phyloP scores from a whole-genome alignment of 2,113 vertebrate species.

The Paradisaea rubra region DNA sequence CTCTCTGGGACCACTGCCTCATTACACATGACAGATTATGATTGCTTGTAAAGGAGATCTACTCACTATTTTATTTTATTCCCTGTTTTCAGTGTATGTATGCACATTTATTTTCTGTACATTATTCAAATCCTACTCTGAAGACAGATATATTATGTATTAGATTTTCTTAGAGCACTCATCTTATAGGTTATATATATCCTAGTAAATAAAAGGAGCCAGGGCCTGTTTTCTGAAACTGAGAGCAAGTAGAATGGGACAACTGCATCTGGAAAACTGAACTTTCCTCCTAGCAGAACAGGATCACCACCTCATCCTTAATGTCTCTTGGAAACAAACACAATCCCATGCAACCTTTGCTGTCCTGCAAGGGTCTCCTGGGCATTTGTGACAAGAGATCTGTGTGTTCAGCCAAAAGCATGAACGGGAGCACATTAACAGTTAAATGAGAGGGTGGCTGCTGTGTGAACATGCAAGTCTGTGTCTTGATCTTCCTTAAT shows the following conservation, averaged over 20 bases:
- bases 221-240: not conserved
- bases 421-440: not conserved
- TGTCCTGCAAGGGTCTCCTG: not conserved
- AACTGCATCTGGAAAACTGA: not conserved
- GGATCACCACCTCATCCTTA: not conserved
- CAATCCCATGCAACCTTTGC: not conserved
- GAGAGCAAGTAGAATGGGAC: not conserved
- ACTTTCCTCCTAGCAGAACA: not conserved
- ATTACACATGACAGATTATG: not conserved
- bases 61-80: not conserved
- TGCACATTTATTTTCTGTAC: not conserved
- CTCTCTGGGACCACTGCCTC: not conserved
- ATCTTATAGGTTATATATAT: not conserved
- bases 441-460: not conserved
- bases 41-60: not conserved
- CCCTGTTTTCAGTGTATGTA: not conserved
- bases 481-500: not conserved
- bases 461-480: not conserved
- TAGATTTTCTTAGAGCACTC: not conserved
- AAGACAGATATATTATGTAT: not conserved
- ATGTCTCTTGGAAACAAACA: not conserved
- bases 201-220: not conserved
- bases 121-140: not conserved
- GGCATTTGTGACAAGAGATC: not conserved
- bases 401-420: not conserved